A percentile compares a stretch with the other conserved stretches of the same genome.
These are phyloP conservation scores for Alouatta palliata DNA, from an alignment of 2,113 vertebrate species.

Conservation along the genomic window DNA sequence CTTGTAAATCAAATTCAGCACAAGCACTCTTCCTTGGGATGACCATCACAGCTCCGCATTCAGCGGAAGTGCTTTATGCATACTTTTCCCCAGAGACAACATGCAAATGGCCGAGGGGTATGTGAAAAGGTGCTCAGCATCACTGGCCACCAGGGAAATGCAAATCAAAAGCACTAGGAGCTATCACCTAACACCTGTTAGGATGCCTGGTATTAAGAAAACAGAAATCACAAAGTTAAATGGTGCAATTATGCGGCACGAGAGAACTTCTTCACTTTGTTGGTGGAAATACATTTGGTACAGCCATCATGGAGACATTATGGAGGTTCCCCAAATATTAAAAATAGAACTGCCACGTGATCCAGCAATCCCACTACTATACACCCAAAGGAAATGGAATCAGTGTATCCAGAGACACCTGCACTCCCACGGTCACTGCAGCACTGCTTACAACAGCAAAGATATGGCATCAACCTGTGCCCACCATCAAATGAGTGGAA, in stretches of 20 bases:
- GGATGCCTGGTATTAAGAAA: not conserved
- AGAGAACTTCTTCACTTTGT: too few relatives aligned
- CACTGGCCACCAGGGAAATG: not conserved
- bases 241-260: too few relatives aligned
- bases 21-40: too few relatives aligned
- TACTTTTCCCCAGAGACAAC: not conserved
- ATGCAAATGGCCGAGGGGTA: not conserved
- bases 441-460: not conserved
- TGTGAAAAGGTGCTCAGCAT: not conserved
- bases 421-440: not conserved
- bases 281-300: too few relatives aligned
- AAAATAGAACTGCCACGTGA: not conserved
- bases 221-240: not conserved
- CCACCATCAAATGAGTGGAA: not conserved
- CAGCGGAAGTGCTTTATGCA: not conserved
- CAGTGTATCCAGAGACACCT: not conserved
- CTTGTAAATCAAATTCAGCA: too few relatives aligned
- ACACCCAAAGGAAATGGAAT: not conserved
- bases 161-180: not conserved
- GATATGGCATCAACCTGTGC: too few relatives aligned
- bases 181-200: not conserved
- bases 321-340: too few relatives aligned
- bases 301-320: too few relatives aligned
- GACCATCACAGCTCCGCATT: not conserved
- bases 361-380: not conserved